These are phyloP conservation scores for Bombylius discolor DNA, from an alignment of 2,888 invertebrate species.

Conservation along the genomic window DNA sequence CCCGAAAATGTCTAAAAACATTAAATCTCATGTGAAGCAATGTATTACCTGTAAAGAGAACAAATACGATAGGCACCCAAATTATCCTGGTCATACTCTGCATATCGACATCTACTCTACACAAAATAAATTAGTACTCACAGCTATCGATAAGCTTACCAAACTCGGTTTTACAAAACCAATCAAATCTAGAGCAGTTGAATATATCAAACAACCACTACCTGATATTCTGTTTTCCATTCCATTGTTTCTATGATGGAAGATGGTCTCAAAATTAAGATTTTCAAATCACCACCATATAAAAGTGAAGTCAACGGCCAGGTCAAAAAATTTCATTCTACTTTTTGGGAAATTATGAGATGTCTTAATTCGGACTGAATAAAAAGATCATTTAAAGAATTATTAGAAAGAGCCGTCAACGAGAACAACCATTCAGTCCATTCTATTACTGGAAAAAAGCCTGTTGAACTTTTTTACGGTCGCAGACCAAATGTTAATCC, in stretches of 20 bases:
- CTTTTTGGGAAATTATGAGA: slow-evolving; percentile 13
- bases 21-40: neutral
- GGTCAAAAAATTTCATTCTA: no score
- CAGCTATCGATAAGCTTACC: slow-evolving; percentile 10
- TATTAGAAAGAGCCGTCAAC: slow-evolving; percentile 8
- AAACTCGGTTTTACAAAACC: slow-evolving; percentile 5
- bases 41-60: slow-evolving; percentile 6
- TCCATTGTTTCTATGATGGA: no score
- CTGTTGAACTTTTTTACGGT: slow-evolving; percentile 7
- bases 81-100: no score
- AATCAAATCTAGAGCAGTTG: slow-evolving; percentile 5
- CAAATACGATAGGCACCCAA: slow-evolving; percentile 8
- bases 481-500: slow-evolving; percentile 4
- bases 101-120: no score
- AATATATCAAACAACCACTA: slow-evolving; percentile 9
- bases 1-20: neutral
- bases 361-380: no score
- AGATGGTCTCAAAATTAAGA: no score
- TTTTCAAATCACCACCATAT: no score
- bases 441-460: slow-evolving; percentile 9
- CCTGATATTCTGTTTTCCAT: slow-evolving; percentile 8
- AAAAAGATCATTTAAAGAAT: slow-evolving; percentile 7
- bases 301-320: no score
- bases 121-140: slow-evolving; percentile 9
- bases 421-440: slow-evolving; percentile 10